These are phyloP conservation scores for Strongylocentrotus purpuratus DNA, from an alignment of 35 echinoderm and acorn worm genomes.

Conservation along the genomic window DNA sequence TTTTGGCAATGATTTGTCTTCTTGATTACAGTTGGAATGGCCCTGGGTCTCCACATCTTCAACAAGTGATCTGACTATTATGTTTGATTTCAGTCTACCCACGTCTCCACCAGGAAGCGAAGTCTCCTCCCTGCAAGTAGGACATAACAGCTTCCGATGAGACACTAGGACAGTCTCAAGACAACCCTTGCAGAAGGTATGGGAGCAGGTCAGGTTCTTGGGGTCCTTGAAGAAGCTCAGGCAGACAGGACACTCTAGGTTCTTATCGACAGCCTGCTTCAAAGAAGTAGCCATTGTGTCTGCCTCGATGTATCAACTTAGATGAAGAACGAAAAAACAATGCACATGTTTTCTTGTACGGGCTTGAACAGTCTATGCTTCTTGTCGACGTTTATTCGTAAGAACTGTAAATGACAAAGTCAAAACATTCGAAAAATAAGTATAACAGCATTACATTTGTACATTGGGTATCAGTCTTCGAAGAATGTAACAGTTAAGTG, in stretches of 20 bases:
- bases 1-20: background rate
- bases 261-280: background rate
- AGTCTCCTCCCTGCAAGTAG: background rate
- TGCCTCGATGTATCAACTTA: too few species aligned
- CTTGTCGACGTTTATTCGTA: too few species aligned
- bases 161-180: background rate
- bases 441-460: too few species aligned
- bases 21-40: background rate
- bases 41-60: background rate
- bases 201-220: background rate
- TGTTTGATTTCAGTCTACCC: background rate
- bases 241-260: conserved; percentile 13
- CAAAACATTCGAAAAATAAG: too few species aligned
- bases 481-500: too few species aligned
- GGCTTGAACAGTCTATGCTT: too few species aligned
- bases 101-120: background rate
- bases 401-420: too few species aligned
- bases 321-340: too few species aligned
- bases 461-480: too few species aligned
- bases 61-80: background rate
- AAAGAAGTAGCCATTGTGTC: too few species aligned
- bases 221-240: background rate
- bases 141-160: background rate
- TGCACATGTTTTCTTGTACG: too few species aligned
- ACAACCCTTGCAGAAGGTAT: conserved; percentile 19